Evolutionary conservation across 2,888 invertebrate genomes (phyloP).

Genomic region (Acanthosoma haemorrhoidale): DNA sequence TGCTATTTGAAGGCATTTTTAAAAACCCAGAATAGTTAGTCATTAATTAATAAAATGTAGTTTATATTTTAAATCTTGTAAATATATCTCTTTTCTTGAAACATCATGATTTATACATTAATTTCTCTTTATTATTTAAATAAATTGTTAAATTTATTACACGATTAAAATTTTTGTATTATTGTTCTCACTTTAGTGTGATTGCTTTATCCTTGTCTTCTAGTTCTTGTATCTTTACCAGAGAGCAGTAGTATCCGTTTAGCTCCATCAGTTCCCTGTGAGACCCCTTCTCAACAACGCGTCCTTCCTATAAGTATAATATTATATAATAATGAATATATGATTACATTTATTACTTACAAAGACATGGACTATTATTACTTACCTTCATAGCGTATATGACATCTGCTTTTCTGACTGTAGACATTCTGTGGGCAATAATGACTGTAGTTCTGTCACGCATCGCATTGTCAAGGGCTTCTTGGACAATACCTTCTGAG

Average conservation of each 20-base stretch:
- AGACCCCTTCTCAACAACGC: conserved; percentile 66
- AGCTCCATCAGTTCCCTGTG: conserved; percentile 62
- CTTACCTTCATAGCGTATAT: conserved; percentile 45
- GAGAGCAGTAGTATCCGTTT: conserved; percentile 60
- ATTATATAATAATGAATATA: background rate
- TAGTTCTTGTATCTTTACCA: conserved; percentile 48
- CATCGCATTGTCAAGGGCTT: conserved; percentile 61
- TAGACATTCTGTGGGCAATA: conserved; percentile 48
- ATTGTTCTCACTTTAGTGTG: background rate
- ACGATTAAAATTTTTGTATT: too few relatives aligned
- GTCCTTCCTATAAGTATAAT: conserved; percentile 57
- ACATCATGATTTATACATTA: too few relatives aligned
- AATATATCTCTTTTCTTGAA: background rate
- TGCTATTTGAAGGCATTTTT: too few relatives aligned
- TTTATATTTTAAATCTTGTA: background rate
- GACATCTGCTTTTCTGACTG: conserved; percentile 45
- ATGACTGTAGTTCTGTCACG: conserved; percentile 47
- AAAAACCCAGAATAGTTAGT: too few relatives aligned
- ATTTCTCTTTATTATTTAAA: too few relatives aligned
- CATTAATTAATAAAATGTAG: background rate
- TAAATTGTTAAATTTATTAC: too few relatives aligned
- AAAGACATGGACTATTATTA: background rate
- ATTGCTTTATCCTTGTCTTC: conserved; percentile 13
- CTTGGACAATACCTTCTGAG: conserved; percentile 80
- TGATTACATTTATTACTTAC: background rate